phyloP scores from a whole-genome alignment of 2,797 vertebrate genomes.

The Poeciliopsis infans region DNA sequence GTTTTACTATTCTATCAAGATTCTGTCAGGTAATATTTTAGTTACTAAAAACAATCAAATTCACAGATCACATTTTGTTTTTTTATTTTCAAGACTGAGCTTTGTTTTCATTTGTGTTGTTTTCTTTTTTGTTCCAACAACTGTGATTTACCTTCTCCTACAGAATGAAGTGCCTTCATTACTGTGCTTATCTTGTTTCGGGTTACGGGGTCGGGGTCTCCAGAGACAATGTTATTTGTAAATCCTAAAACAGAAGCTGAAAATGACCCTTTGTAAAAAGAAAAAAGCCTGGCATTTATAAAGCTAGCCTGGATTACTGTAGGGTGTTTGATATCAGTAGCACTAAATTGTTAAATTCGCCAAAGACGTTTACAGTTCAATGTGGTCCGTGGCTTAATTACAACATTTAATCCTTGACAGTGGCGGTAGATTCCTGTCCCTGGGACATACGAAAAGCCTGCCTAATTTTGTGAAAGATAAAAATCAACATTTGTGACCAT shows the following conservation, averaged over 20 bases:
- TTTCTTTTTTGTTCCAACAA: conserved; percentile 84
- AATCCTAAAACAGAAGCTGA: conserved; percentile 45
- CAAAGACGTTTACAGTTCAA: conserved; percentile 61
- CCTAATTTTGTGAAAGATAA: conserved; percentile 30
- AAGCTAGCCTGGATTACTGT: conserved; percentile 34
- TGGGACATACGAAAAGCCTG: conserved; percentile 36
- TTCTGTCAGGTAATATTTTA: conserved; percentile 77
- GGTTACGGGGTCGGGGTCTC: conserved; percentile 17
- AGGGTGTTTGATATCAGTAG: conserved; percentile 45
- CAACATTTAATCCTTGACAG: conserved; percentile 46
- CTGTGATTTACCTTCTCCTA: conserved; percentile 87
- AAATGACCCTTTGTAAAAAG: conserved; percentile 35
- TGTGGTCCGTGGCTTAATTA: conserved; percentile 43
- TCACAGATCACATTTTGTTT: conserved; percentile 34
- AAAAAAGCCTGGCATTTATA: background rate
- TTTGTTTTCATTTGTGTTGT: conserved; percentile 56
- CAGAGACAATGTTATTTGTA: conserved; percentile 21
- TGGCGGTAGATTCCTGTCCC: conserved; percentile 61
- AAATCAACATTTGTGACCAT: conserved; percentile 51
- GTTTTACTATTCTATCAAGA: conserved; percentile 77
- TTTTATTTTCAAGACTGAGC: conserved; percentile 30
- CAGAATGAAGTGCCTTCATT: conserved; percentile 98
- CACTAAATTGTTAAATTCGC: conserved; percentile 61
- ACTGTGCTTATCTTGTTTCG: conserved; percentile 80
- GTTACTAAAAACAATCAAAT: conserved; percentile 70